Percentiles rank a stretch among this genome's conserved stretches.
phyloP scores from a whole-genome alignment of 2,797 vertebrate species.

The Hybognathus amarus region DNA sequence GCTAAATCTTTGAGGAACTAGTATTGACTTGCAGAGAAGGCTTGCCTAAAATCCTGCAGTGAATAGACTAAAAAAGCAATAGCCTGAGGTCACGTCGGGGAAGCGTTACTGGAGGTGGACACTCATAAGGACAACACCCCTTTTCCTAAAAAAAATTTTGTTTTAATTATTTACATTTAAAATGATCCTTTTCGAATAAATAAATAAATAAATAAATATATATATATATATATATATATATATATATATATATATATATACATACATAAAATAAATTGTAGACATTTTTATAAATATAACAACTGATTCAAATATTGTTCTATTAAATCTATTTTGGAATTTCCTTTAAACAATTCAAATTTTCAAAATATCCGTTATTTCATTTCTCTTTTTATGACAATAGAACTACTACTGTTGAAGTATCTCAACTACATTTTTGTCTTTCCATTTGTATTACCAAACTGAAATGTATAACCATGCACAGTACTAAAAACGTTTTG shows the following conservation, averaged over 20 bases:
- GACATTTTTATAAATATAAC: neutral
- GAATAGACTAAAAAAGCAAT: constrained; percentile 13
- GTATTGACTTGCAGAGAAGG: constrained; percentile 30
- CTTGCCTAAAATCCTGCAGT: constrained; percentile 13
- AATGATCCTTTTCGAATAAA: no score
- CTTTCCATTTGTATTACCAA: neutral
- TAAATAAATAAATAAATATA: no score
- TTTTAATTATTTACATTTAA: neutral
- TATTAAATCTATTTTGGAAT: neutral
- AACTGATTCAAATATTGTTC: neutral
- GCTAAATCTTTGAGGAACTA: constrained; percentile 13
- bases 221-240: no score
- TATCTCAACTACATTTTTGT: no score
- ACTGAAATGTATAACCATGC: neutral
- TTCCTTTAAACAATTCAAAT: neutral
- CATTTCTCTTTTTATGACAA: neutral
- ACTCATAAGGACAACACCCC: neutral
- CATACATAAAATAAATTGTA: neutral
- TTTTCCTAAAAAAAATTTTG: neutral
- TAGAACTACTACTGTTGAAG: neutral
- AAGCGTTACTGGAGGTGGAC: constrained; percentile 10
- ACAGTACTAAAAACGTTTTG: neutral
- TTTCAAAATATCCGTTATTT: neutral
- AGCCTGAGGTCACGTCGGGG: constrained; percentile 15
- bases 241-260: no score